A percentile compares a stretch with the other conserved stretches of the same genome.
Conservation (phyloP, 1,140 invertebrate species). For the Gonioctena quinquepunctata region DNA sequence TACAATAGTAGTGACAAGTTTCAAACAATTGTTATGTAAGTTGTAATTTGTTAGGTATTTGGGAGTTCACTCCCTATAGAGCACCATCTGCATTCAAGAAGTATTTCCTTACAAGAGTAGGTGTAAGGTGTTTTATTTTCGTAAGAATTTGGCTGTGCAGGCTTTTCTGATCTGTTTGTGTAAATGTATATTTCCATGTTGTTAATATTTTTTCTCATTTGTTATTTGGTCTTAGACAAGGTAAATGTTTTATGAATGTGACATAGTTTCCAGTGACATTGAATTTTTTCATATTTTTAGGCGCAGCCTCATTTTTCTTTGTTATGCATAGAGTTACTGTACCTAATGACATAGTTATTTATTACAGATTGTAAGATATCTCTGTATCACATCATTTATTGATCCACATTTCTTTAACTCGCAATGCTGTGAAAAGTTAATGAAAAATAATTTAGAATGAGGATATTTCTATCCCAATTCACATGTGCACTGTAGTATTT, state of each 20-base stretch:
- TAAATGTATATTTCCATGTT: conserved; percentile 18
- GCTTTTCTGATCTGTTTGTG: conserved; percentile 2
- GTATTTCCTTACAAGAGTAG: not conserved
- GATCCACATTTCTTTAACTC: conserved; percentile 24
- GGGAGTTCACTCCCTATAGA: too few relatives aligned
- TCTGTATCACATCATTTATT: conserved; percentile 23
- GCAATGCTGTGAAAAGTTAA: conserved; percentile 26
- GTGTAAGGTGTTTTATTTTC: not conserved
- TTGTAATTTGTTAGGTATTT: not conserved
- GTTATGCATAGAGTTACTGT: not conserved
- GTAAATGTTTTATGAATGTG: conserved; percentile 26
- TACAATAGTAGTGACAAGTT: not conserved
- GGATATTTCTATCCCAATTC: conserved; percentile 32
- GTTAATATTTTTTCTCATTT: conserved; percentile 9
- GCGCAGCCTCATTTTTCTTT: conserved; percentile 9
- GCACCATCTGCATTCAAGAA: not conserved
- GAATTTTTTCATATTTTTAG: too few relatives aligned
- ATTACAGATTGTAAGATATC: conserved; percentile 33
- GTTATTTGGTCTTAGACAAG: conserved; percentile 17
- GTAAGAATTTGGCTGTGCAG: conserved; percentile 29
- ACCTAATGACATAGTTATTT: conserved; percentile 34
- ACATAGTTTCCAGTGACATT: too few relatives aligned
- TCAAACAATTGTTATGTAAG: not conserved
- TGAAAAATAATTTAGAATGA: conserved; percentile 36
- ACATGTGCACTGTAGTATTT: conserved; percentile 45